Conservation (phyloP, 2,113 vertebrate species). For the Hypomesus transpacificus region DNA sequence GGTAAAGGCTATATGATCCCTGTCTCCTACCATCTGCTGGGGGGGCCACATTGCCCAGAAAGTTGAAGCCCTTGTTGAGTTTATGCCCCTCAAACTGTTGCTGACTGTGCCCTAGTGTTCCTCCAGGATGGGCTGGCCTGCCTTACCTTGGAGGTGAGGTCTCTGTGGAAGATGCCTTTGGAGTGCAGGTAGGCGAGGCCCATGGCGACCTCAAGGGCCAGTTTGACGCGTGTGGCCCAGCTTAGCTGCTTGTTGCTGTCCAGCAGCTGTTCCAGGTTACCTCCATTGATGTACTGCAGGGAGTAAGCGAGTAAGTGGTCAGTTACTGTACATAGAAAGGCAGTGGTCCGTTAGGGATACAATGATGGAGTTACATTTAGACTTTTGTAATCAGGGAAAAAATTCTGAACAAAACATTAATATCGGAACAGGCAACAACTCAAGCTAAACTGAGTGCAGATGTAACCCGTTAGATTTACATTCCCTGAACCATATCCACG, state of each 20-base stretch:
- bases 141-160: conserved; percentile 95
- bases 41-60: too few species aligned
- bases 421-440: neutral
- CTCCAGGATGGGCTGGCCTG: neutral
- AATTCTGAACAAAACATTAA: neutral
- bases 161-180: conserved; percentile 97
- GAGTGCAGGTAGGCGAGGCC: conserved; percentile 91
- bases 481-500: neutral
- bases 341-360: neutral
- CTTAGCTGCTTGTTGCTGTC: conserved; percentile 89
- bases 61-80: too few species aligned
- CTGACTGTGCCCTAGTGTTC: too few species aligned
- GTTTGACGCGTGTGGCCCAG: conserved; percentile 86
- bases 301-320: neutral
- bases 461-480: too few species aligned
- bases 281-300: conserved; percentile 93
- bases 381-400: neutral
- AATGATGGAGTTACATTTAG: neutral
- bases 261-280: conserved; percentile 94
- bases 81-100: too few species aligned
- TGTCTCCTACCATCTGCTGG: too few species aligned
- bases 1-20: too few species aligned
- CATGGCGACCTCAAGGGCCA: conserved; percentile 85
- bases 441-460: neutral
- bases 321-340: neutral